Evolutionary conservation across 2,888 invertebrate species (phyloP).

Genomic region (Gari tellinella): DNA sequence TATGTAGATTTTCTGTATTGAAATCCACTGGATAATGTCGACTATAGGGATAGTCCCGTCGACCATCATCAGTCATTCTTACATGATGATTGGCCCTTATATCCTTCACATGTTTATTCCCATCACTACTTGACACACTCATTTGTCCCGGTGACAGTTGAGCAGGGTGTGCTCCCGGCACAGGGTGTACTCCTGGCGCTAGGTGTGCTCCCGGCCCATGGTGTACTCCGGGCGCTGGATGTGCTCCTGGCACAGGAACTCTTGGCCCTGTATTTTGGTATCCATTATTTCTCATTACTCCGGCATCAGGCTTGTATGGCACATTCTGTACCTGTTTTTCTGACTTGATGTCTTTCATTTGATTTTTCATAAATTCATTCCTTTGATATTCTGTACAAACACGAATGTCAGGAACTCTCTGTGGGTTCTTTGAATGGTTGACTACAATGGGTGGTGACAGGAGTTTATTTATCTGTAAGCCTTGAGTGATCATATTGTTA

Average conservation of each 20-base stretch:
- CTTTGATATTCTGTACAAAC: not conserved
- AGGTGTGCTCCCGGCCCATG: not conserved
- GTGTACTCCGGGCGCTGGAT: not conserved
- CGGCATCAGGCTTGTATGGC: too few relatives aligned
- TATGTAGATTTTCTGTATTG: too few relatives aligned
- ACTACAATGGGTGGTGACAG: slow-evolving; percentile 10
- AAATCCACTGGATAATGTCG: too few relatives aligned
- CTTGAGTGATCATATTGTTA: slow-evolving; percentile 69
- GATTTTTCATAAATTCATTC: too few relatives aligned
- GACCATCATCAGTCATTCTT: too few relatives aligned
- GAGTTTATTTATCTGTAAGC: slow-evolving; percentile 32
- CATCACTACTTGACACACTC: too few relatives aligned
- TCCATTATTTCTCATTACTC: not conserved
- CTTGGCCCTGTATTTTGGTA: not conserved
- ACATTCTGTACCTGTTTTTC: too few relatives aligned
- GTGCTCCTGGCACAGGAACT: not conserved
- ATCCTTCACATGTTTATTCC: too few relatives aligned
- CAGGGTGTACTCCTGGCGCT: too few relatives aligned
- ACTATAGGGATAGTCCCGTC: too few relatives aligned
- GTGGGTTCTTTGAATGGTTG: slow-evolving; percentile 8
- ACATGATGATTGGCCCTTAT: too few relatives aligned
- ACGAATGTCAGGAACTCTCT: slow-evolving; percentile 2
- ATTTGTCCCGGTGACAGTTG: not conserved
- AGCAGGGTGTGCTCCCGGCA: not conserved
- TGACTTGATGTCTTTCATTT: not conserved